Base-by-base conservation (phyloP, 2,113 vertebrate species). In the Gallinago jamesoni region DNA sequence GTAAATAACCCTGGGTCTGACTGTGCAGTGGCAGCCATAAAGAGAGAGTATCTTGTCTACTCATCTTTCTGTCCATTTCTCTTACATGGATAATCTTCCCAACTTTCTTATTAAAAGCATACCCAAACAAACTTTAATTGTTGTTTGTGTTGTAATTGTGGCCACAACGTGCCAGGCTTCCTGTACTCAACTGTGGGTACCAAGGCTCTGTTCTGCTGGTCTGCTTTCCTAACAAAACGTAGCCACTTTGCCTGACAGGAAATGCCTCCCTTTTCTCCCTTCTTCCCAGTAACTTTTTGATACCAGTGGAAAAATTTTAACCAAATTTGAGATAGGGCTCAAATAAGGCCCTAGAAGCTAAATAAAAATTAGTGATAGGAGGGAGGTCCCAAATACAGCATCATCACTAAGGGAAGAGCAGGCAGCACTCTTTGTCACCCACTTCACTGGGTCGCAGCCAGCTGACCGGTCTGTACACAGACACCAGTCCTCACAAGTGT, bases 401-500 rank as follows among this genome's bases (percentile, higher is more conserved):
- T 63, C 53, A 39, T 43, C 19, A 21, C 17, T 16, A 55, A 28
- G 14, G 31, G 31, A 76, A 70, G 55, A 79, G 27, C 57, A 6
- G 33, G 30, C 57, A 75, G 41, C 7, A 24, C 8, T 69, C 45
- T 63, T 1, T 8, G 24, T 62, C 55, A 78, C 8, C 6, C 47
- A 16, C 25, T 79, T 78, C 52, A 41, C 30, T 15, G 16, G 23
- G 18, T 30, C 57, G 28, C 24, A 90, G 74, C 14, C 57, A 80
- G 53, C 48, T 56, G 53, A 63, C 16, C 27, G 30, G 60, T 6
- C 37, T 48, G 47, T 27, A 28, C 48, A 37, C 10, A 37, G 14
- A 25, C 33, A 7, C 11, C 8, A 6, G n/a, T 50, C 27, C 9
- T 50, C 23, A 0, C 3, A 5, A 12, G 23, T 39, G 0, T 9